phyloP scores from a whole-genome alignment of 2,797 vertebrate species.

The Toxotes lorentzi region DNA sequence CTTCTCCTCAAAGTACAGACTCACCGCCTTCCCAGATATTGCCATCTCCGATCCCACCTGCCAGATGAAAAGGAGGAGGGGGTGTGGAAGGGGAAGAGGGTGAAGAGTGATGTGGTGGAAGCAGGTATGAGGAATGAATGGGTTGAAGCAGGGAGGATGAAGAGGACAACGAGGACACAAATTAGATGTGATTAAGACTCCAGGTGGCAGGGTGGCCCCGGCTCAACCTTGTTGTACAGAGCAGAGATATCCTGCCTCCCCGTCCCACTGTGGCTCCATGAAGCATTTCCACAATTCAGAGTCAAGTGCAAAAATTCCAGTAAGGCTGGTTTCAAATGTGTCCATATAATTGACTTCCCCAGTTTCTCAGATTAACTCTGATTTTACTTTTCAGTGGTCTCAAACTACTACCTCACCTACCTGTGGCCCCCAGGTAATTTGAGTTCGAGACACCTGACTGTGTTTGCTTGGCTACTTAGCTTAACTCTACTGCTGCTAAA shows the following conservation, averaged over 20 bases:
- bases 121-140: constrained; percentile 60
- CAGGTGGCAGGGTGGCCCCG: constrained; percentile 55
- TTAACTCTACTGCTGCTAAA: background rate
- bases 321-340: background rate
- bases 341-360: background rate
- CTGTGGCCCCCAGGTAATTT: background rate
- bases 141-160: constrained; percentile 67
- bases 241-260: constrained; percentile 71
- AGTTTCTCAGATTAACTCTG: too few species aligned
- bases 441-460: background rate
- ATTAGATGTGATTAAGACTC: constrained; percentile 86
- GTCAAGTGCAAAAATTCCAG: background rate
- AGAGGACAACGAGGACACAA: constrained; percentile 83
- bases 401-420: background rate
- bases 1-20: constrained; percentile 96
- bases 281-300: constrained; percentile 50
- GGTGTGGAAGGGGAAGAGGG: constrained; percentile 32
- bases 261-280: constrained; percentile 77
- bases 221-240: constrained; percentile 79
- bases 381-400: too few species aligned
- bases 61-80: constrained; percentile 39
- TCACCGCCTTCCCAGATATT: constrained; percentile 95
- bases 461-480: background rate
- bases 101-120: constrained; percentile 52
- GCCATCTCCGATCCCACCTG: constrained; percentile 99